Evolutionary conservation across 2,888 invertebrate genomes (phyloP), one percentile per base, ranked within the genome.

Genomic region (Trissoscelio sp.): DNA sequence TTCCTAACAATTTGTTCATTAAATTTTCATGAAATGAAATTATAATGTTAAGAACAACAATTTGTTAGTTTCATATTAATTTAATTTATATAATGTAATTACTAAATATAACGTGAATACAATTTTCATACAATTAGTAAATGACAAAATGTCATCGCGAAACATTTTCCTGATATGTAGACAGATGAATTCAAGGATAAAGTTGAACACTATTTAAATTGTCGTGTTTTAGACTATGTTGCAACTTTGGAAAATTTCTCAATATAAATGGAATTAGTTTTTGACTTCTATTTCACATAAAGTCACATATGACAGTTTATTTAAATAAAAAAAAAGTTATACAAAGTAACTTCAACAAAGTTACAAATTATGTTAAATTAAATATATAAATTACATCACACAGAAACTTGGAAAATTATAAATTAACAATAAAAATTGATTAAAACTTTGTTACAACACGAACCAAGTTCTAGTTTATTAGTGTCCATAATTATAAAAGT

Each of bases 141-240:
- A 16, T 34, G 18, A 48, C 34, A 14, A 48, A 64, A 64, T 20
- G 64, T 64, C 37, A 48, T 20, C 6, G 34, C 11, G 48, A 55
- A 64, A 64, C 34, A 24, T 24, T 34, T 64, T 64, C 64, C 12
- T 48, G 48, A 34, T 22, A 28, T 34, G 64, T 48, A 20, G 20
- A 4, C 48, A 11, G 64, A 48, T 48, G 34, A 34, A 64, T 34
- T 64, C 48, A 48, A 69, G 28, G 55, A 69, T 48, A 69, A 69
- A 48, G 39, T 67, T 48, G 48, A 53, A 53, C 67, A 39, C 39
- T 24, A 42, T 67, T 67, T 67, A 28, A 67, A 53, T 53, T 67
- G 67, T 67, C 48, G 42, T 67, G 53, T 24, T 46, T 42, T 55
- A 67, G 42, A 53, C 53, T 22, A 28, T 31, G 14, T 14, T 7